Base-by-base conservation (phyloP, 2,888 invertebrate species). In the Stenchaetothrips biformis region DNA sequence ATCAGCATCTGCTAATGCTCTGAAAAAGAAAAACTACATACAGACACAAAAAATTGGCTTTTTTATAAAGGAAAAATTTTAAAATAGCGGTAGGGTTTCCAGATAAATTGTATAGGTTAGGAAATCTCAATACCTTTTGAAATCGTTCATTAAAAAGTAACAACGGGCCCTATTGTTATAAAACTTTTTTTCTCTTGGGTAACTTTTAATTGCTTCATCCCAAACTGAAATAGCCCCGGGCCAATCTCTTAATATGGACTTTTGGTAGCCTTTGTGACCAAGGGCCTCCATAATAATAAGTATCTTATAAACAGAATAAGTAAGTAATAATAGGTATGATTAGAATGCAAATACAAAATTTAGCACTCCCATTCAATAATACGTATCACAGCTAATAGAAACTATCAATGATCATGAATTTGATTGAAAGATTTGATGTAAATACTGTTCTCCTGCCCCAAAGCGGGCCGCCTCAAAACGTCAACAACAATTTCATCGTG, bases 1-100 rank as follows among this genome's bases (percentile, higher is more conserved):
- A 16, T 79, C 78, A n/a, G 81, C 81, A 79, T 81, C 81, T 48
- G 53, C 79, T 48, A 81, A 62, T 7, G 81, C 81, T 62, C 81
- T 81, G 79, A 59, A 79, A 80, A 62, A 18, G 7, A 18, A 77
- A 3, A 11, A 18, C 13, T 3, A 77, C 37, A n/a, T n/a, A 37
- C 37, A 37, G 37, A 4, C 37, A 37, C 37, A 37, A 2, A 37
- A 4, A 37, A 37, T 37, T 37, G 4, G 37, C n/a, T 37, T 37
- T 37, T 37, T 4, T 37, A 37, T 37, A 37, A 37, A 37, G 1
- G 4, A 37, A 37, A 37, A 37, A 37, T 37, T 37, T 37, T n/a
- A n/a, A n/a, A 37, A 37, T 37, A 37, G 37, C 37, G 37, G 2
- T 37, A 2, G 37, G 37, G 37, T 37, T 37, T 37, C 1, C 1